phyloP scores from a whole-genome alignment of 1,140 invertebrate genomes.

The Drosophila bifasciata region DNA sequence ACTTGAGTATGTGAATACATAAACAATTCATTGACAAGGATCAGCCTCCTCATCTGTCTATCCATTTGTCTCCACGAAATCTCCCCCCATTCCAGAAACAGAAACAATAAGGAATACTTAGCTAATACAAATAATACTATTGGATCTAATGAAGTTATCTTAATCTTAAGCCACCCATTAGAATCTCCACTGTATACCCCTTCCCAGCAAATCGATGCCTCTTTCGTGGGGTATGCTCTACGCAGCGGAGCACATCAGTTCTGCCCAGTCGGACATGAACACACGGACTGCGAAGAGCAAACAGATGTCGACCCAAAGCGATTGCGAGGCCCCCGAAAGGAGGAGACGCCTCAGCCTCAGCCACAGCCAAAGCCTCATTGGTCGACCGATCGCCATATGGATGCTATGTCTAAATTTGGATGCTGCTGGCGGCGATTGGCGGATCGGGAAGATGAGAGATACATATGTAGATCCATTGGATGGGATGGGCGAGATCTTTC shows the following conservation, averaged over 20 bases:
- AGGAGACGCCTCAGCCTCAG: conserved; percentile 10
- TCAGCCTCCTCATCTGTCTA: too few species aligned
- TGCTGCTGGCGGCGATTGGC: conserved; percentile 56
- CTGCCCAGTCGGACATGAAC: too few species aligned
- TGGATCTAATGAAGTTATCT: background rate
- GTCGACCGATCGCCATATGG: conserved; percentile 17
- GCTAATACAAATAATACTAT: too few species aligned
- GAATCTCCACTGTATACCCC: conserved; percentile 1
- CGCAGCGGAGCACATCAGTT: background rate
- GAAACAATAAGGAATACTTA: too few species aligned
- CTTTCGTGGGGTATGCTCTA: background rate
- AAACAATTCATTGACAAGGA: too few species aligned
- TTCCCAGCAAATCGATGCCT: background rate
- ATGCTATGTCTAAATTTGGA: conserved; percentile 64
- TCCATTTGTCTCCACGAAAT: too few species aligned
- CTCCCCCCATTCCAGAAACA: too few species aligned
- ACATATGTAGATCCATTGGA: conserved; percentile 28
- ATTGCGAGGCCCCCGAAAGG: background rate
- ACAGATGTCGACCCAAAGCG: conserved; percentile 26
- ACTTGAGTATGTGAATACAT: too few species aligned
- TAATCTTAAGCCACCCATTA: background rate
- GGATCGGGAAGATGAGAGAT: background rate
- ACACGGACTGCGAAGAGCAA: background rate
- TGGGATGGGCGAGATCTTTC: conserved; percentile 30
- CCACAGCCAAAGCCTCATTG: conserved; percentile 16